Conservation (phyloP, 2,797 vertebrate species). For the Clarias laeviceps region DNA sequence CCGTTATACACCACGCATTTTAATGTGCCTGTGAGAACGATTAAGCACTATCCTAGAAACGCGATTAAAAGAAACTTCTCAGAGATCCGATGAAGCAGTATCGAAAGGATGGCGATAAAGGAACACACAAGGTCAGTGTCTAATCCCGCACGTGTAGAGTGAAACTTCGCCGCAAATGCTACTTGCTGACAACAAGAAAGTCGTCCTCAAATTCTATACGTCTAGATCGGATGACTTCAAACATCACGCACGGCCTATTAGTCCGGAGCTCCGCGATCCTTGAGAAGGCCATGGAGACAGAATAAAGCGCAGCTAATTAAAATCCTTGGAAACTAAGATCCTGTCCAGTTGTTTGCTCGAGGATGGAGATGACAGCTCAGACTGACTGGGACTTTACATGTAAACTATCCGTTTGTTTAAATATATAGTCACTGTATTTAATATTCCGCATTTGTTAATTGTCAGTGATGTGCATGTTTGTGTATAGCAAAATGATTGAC, state of each 20-base stretch:
- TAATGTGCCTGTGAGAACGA: background rate
- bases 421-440: background rate
- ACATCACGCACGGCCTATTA: constrained; percentile 42
- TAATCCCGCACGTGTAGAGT: constrained; percentile 50
- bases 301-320: constrained; percentile 42
- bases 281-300: constrained; percentile 52
- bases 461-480: background rate
- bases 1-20: background rate
- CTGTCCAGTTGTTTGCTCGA: constrained; percentile 10
- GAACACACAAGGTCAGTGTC: constrained; percentile 30
- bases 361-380: background rate
- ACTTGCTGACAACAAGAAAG: constrained; percentile 64
- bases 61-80: background rate
- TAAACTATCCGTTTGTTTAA: background rate
- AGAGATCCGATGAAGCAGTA: constrained; percentile 21
- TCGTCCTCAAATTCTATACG: constrained; percentile 30
- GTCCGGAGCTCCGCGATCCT: constrained; percentile 44
- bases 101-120: constrained; percentile 32
- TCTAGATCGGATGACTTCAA: constrained; percentile 50
- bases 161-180: constrained; percentile 56
- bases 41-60: background rate
- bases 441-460: background rate
- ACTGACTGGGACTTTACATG: background rate
- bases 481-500: constrained; percentile 19
- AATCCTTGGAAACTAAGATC: constrained; percentile 27